Evolutionary conservation across 2,113 vertebrate species (phyloP).

Genomic region (Ciconia stormi): DNA sequence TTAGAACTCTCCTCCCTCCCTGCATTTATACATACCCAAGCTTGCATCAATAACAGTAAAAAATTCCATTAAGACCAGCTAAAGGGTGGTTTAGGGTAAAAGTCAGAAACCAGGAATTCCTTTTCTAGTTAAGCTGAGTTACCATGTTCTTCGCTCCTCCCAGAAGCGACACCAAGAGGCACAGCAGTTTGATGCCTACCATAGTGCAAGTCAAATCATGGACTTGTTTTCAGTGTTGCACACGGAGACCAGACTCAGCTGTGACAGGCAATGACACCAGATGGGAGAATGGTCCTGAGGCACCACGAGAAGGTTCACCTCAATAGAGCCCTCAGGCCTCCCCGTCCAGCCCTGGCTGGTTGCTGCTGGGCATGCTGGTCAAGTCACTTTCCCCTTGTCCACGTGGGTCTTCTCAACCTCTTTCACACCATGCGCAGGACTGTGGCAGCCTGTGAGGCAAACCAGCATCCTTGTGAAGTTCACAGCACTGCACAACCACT

Average conservation of each 20-base stretch:
- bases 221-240: background rate
- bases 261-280: background rate
- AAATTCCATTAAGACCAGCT: background rate
- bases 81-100: background rate
- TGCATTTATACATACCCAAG: background rate
- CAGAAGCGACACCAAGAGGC: background rate
- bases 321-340: background rate
- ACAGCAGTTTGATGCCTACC: background rate
- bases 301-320: background rate
- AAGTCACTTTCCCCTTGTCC: rapidly evolving
- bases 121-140: background rate
- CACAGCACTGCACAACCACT: background rate
- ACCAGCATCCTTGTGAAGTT: background rate
- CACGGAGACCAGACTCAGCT: background rate
- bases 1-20: background rate
- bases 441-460: background rate
- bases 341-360: background rate
- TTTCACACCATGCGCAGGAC: background rate
- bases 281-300: background rate
- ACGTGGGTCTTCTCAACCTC: background rate
- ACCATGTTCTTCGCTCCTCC: background rate
- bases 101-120: background rate
- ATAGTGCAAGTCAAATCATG: background rate
- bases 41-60: background rate
- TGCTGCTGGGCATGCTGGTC: background rate